Conservation (phyloP, 2,797 vertebrate species). For the Acridotheres tristis region DNA sequence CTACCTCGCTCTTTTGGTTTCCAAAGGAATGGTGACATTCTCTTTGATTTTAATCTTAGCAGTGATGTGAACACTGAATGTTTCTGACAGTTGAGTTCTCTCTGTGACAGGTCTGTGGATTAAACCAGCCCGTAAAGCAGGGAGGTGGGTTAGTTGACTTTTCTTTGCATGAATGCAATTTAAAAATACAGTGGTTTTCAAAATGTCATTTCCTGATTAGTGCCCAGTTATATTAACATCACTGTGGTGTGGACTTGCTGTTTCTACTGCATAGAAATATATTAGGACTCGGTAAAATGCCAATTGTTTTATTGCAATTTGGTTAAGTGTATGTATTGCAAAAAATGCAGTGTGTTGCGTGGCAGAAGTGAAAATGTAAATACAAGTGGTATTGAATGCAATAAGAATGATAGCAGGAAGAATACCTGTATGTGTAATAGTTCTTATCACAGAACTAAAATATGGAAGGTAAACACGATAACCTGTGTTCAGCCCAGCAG, state of each 20-base stretch:
- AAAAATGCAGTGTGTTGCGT: not conserved
- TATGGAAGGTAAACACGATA: not conserved
- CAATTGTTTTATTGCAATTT: not conserved
- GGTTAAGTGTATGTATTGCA: not conserved
- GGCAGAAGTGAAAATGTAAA: not conserved
- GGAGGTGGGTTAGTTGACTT: not conserved
- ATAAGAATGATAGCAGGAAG: not conserved
- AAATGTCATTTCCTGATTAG: not conserved
- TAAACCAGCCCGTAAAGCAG: not conserved
- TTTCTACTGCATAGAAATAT: not conserved
- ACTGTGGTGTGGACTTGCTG: not conserved
- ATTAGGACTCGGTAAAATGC: not conserved
- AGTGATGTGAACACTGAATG: not conserved
- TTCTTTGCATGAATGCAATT: not conserved
- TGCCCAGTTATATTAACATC: not conserved
- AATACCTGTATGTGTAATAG: not conserved
- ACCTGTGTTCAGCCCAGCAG: not conserved
- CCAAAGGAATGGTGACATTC: not conserved
- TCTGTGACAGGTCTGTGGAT: not conserved
- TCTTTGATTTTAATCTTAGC: not conserved
- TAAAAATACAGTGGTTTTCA: not conserved
- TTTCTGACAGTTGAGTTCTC: not conserved
- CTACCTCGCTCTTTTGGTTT: not conserved
- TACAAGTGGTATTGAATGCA: not conserved
- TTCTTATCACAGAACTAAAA: not conserved